Evolutionary conservation across 2,888 invertebrate genomes (phyloP).

Genomic region (Carpatolechia fugitivella): DNA sequence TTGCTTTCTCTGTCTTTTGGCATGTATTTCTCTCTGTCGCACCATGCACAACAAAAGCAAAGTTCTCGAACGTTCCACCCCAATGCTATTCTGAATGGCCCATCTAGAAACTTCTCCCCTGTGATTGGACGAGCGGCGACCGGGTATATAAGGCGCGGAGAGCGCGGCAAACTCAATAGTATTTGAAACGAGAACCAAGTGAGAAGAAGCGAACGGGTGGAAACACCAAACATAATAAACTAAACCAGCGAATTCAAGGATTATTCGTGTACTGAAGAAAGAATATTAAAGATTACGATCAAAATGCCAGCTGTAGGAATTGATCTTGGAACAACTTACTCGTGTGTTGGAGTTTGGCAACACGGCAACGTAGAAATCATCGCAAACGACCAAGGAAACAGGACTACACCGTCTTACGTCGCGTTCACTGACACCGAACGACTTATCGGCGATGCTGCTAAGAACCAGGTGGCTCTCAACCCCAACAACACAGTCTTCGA

Average conservation of each 20-base stretch:
- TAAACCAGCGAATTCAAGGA: constrained; percentile 9
- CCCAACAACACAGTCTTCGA: constrained; percentile 87
- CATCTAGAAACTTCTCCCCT: constrained; percentile 46
- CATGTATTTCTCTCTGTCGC: not conserved
- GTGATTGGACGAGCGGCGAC: constrained; percentile 37
- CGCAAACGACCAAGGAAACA: constrained; percentile 93
- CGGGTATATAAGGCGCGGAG: constrained; percentile 42
- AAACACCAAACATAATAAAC: constrained; percentile 29
- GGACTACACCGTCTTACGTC: constrained; percentile 93
- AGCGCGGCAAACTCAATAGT: constrained; percentile 57
- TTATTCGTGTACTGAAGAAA: constrained; percentile 11
- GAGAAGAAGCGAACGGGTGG: constrained; percentile 35
- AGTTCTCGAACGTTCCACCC: constrained; percentile 45
- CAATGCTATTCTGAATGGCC: constrained; percentile 41
- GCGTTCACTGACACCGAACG: constrained; percentile 92
- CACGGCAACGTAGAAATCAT: constrained; percentile 90
- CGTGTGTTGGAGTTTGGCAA: constrained; percentile 92
- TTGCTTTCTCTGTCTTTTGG: not conserved
- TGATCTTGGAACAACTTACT: constrained; percentile 92
- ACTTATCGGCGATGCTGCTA: constrained; percentile 91
- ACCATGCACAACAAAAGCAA: constrained; percentile 9
- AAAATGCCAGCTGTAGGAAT: constrained; percentile 70
- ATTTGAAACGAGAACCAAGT: constrained; percentile 53
- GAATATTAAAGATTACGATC: constrained; percentile 13
- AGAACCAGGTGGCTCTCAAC: constrained; percentile 89